Base-by-base conservation (phyloP, 2,888 invertebrate species). In the Trissolcus brochymenae region DNA sequence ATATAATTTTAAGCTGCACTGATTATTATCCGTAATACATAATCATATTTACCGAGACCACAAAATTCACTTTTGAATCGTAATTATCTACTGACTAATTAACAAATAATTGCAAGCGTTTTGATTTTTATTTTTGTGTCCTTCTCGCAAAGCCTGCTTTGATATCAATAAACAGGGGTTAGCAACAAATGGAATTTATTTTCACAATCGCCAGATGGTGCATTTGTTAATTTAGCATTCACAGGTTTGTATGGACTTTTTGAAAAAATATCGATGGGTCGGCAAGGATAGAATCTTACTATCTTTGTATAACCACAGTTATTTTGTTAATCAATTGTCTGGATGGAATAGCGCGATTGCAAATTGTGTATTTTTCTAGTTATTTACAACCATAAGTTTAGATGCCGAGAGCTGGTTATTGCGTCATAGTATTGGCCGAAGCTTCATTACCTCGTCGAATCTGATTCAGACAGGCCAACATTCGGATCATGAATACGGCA, bases 401-500 rank as follows among this genome's bases (percentile, higher is more conserved):
- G 43, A 56, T 55, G 29, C 19, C 29, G n/a, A 43, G 35, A 59
- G 54, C 57, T 68, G 64, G 25, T 53, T 68, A 77, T 73, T 51
- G 59, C 65, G 62, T 17, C 65, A 51, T 51, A 51, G 6, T 51
- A 51, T 19, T 19, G 55, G 51, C 55, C 67, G 62, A 71, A 67
- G 55, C 54, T 9, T 79, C 79, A 79, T 84, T 82, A 89, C 90
- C 90, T 88, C 92, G 90, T 81, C 93, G 90, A 83, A 92, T 92
- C 81, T 93, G 92, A 88, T 93, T 93, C 79, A 94, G 90, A 84
- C 93, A 93, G 49, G 93, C 92, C 85, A 94, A 87, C 93, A 94
- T 93, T 83, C 94, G 90, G 80, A 96, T 94, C 95, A 96, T 95
- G 87, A 96, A 95, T 61, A 94, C 93, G 16, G 96, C 95, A 40